phyloP scores from a whole-genome alignment of 2,113 vertebrate species.

The Myrmophylax atrothorax region DNA sequence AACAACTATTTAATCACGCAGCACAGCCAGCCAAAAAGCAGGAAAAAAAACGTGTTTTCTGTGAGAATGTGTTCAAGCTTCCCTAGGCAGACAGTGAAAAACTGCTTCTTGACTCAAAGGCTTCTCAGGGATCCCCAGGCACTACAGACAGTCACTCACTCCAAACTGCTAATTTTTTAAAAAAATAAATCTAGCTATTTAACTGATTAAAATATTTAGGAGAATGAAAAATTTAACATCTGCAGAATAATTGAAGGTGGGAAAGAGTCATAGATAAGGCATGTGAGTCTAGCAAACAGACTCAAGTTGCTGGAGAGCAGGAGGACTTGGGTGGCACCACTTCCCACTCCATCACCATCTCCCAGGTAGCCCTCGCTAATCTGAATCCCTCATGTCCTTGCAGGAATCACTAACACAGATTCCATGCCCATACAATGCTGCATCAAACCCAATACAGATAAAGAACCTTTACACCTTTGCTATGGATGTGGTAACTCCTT shows the following conservation, averaged over 20 bases:
- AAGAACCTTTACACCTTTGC: neutral
- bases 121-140: neutral
- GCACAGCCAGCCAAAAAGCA: neutral
- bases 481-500: neutral
- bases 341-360: neutral
- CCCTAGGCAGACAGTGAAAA: neutral
- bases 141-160: neutral
- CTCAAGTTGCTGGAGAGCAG: neutral
- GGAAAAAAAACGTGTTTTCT: neutral
- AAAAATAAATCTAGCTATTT: neutral
- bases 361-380: neutral
- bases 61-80: neutral
- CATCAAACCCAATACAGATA: neutral
- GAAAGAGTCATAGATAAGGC: neutral
- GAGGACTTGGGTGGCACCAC: neutral
- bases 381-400: neutral
- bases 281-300: neutral
- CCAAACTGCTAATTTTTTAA: neutral
- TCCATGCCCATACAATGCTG: neutral
- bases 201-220: neutral
- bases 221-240: neutral
- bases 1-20: slow-evolving; percentile 29
- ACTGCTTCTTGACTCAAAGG: neutral
- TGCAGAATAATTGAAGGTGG: neutral
- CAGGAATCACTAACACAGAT: neutral